Evolutionary conservation across 1,140 invertebrate genomes (phyloP).

Genomic region (Megalonaias nervosa): DNA sequence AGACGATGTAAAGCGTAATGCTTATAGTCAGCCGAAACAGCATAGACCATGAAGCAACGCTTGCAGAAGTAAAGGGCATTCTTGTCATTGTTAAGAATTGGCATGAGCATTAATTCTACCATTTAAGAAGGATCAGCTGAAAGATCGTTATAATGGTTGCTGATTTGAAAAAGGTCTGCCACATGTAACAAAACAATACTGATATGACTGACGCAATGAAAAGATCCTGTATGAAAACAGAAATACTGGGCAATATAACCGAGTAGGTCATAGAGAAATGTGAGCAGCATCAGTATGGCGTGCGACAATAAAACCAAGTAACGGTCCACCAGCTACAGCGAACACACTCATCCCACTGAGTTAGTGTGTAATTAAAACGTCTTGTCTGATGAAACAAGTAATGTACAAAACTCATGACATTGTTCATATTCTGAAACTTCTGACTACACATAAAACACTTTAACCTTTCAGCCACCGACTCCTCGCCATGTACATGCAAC

Average conservation of each 20-base stretch:
- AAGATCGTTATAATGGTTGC: slow-evolving; percentile 12
- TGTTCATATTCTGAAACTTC: too few species aligned
- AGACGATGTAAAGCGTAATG: too few species aligned
- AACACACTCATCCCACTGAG: not conserved
- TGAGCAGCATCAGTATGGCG: slow-evolving; percentile 2
- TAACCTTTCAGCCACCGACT: too few species aligned
- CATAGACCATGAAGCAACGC: too few species aligned
- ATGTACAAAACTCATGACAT: too few species aligned
- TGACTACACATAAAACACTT: too few species aligned
- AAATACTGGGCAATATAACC: slow-evolving; percentile 15
- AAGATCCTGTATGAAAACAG: slow-evolving; percentile 15
- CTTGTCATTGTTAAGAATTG: not conserved
- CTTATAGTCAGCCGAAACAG: too few species aligned
- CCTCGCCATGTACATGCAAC: too few species aligned
- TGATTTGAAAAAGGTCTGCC: slow-evolving; percentile 2
- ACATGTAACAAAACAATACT: slow-evolving; percentile 3
- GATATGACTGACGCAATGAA: slow-evolving; percentile 25
- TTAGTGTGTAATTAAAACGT: too few species aligned
- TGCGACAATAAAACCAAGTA: slow-evolving; percentile 20
- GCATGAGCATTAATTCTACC: not conserved
- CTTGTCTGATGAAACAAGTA: too few species aligned
- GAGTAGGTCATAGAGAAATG: slow-evolving; percentile 1
- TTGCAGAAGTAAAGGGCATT: not conserved
- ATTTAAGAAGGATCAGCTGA: not conserved
- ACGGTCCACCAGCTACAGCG: slow-evolving; percentile 10